Conservation (phyloP, 2,797 vertebrate genomes). For the Halcyon smyrnensis region DNA sequence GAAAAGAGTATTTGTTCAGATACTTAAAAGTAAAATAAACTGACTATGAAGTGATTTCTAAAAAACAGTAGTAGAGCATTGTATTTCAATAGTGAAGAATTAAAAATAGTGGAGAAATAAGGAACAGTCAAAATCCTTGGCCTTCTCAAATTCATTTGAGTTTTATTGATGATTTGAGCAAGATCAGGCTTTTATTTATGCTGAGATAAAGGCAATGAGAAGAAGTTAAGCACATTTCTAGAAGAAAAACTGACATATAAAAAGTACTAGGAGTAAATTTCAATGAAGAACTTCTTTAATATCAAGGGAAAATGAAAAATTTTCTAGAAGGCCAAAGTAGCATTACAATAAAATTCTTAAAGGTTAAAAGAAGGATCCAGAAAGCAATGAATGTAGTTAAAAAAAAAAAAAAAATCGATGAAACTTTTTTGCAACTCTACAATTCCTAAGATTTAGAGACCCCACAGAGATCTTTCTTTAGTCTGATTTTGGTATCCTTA, state of each 20-base stretch:
- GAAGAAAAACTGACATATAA: not conserved
- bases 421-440: not conserved
- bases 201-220: not conserved
- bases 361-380: conserved; percentile 9
- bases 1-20: not conserved
- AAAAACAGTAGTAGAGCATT: not conserved
- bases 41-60: not conserved
- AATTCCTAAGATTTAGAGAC: not conserved
- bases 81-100: not conserved
- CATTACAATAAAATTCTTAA: conserved; percentile 1
- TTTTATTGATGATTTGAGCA: not conserved
- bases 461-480: not conserved
- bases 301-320: not conserved
- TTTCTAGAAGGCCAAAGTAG: not conserved
- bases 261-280: not conserved
- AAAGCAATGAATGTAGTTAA: not conserved
- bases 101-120: not conserved
- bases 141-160: not conserved
- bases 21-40: not conserved
- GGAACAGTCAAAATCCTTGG: not conserved
- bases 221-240: not conserved
- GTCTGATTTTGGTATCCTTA: not conserved
- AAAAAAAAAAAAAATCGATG: not conserved
- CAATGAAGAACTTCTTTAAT: not conserved
- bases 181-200: not conserved